phyloP scores from a whole-genome alignment of 2,888 invertebrate genomes.

The Melanchra persicariae region DNA sequence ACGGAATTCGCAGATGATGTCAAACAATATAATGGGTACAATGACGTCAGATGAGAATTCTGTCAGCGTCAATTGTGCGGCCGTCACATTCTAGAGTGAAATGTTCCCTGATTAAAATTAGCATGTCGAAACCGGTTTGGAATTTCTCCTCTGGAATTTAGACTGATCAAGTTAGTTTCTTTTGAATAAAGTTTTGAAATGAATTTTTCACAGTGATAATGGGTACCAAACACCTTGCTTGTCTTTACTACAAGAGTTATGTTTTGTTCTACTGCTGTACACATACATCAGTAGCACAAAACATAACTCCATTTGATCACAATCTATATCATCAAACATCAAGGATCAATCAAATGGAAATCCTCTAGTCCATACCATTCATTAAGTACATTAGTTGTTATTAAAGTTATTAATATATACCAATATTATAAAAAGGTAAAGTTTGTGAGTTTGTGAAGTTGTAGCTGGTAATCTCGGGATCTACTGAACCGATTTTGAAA shows the following conservation, averaged over 20 bases:
- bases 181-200: not conserved
- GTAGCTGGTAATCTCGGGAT: too few species aligned
- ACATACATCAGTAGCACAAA: too few species aligned
- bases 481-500: too few species aligned
- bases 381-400: too few species aligned
- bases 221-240: not conserved
- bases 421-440: too few species aligned
- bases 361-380: too few species aligned
- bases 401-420: not conserved
- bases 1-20: conserved; percentile 63
- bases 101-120: conserved; percentile 33
- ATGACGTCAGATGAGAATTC: conserved; percentile 48
- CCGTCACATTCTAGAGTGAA: conserved; percentile 34
- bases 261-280: not conserved
- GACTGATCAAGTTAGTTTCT: not conserved
- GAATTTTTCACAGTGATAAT: not conserved
- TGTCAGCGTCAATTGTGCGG: conserved; percentile 40
- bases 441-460: too few species aligned
- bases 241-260: not conserved
- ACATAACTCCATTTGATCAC: too few species aligned
- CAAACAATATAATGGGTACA: conserved; percentile 55
- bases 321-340: too few species aligned
- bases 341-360: too few species aligned
- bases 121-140: not conserved
- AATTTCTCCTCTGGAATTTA: not conserved